Conservation (phyloP, 2,113 vertebrate genomes). For the Bostrychus sinensis region DNA sequence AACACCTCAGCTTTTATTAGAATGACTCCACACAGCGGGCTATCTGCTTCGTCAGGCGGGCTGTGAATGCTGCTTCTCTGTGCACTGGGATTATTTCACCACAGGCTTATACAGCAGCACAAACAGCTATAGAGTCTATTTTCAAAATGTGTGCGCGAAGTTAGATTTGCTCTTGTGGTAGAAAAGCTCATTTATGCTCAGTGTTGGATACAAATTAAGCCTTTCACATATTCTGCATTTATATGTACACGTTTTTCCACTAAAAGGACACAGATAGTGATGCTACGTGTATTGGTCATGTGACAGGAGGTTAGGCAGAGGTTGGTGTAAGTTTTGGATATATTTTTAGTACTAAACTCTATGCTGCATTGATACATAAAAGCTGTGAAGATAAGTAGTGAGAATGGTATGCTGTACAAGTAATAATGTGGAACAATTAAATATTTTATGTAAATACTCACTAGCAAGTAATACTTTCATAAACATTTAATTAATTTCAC, state of each 20-base stretch:
- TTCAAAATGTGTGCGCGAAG: slow-evolving; percentile 33
- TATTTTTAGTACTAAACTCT: not conserved
- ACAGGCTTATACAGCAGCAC: slow-evolving; percentile 5
- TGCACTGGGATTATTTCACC: slow-evolving; percentile 10
- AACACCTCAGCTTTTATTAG: not conserved
- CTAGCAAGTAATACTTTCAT: too few relatives aligned
- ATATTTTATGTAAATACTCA: too few relatives aligned
- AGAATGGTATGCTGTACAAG: too few relatives aligned
- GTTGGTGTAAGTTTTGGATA: not conserved
- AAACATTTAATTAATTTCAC: too few relatives aligned
- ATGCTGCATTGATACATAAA: too few relatives aligned
- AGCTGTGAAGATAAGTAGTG: not conserved
- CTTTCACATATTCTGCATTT: not conserved
- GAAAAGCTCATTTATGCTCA: slow-evolving; percentile 9
- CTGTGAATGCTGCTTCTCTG: slow-evolving; percentile 17
- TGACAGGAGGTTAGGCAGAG: not conserved
- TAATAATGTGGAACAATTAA: too few relatives aligned
- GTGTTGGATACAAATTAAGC: not conserved
- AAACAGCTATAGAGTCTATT: slow-evolving; percentile 25
- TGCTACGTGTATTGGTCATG: too few relatives aligned
- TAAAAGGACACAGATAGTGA: not conserved
- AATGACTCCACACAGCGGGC: not conserved
- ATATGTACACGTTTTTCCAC: not conserved
- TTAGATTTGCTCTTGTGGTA: slow-evolving; percentile 40
- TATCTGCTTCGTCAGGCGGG: slow-evolving; percentile 15